A percentile compares a stretch with the other conserved stretches of the same genome.
phyloP scores from a whole-genome alignment of 2,113 vertebrate species.

The Antigone vipio region DNA sequence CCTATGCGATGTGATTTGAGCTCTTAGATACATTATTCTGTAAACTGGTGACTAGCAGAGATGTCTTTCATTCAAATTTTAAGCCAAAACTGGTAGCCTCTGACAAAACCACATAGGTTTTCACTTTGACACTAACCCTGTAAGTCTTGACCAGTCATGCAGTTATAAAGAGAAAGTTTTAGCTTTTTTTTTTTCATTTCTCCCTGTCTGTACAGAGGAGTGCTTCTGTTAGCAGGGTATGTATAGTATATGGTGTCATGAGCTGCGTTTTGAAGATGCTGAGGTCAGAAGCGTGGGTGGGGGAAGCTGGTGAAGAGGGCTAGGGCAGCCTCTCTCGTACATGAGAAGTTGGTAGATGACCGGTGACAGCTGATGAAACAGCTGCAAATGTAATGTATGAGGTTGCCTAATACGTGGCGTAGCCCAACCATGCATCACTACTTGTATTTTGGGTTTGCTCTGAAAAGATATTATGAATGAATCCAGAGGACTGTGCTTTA shows the following conservation, averaged over 20 bases:
- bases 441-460: neutral
- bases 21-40: neutral
- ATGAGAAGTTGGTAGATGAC: neutral
- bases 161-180: neutral
- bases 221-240: neutral
- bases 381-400: neutral
- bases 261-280: neutral
- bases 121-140: neutral
- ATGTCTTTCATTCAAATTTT: neutral
- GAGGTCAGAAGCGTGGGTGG: neutral
- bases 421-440: neutral
- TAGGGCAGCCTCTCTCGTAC: neutral
- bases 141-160: neutral
- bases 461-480: neutral
- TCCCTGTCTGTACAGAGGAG: neutral
- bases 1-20: neutral
- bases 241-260: neutral
- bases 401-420: neutral
- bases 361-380: conserved; percentile 35
- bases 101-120: neutral
- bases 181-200: neutral
- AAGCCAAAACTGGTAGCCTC: neutral
- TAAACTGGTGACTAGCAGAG: neutral
- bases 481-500: neutral
- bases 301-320: neutral